These are phyloP conservation scores for Paracentrotus lividus DNA, from an alignment of 53 echinoderm and acorn worm genomes.

Conservation along the genomic window DNA sequence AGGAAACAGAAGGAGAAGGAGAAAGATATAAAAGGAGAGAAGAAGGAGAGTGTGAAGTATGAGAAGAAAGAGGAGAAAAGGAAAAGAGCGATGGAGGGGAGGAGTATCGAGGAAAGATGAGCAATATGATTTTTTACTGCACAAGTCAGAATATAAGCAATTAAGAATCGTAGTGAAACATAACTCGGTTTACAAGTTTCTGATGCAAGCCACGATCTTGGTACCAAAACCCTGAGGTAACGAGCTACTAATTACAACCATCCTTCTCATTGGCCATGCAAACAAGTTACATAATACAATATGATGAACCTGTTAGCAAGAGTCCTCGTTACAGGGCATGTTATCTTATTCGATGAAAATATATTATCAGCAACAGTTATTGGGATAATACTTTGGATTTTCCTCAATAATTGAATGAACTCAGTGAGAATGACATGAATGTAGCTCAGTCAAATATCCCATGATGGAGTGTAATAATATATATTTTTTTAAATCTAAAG, in stretches of 20 bases:
- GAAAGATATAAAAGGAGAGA: neutral
- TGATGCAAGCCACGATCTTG: neutral
- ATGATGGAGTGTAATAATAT: too few species aligned
- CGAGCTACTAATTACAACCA: constrained; percentile 46
- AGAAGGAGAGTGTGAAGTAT: too few species aligned
- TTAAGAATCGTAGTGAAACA: neutral
- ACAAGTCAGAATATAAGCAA: neutral
- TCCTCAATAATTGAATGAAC: too few species aligned
- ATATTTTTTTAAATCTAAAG: too few species aligned
- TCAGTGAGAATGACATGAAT: too few species aligned
- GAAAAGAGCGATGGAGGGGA: neutral
- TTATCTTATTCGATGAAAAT: neutral
- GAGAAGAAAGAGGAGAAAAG: neutral
- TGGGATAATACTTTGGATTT: neutral
- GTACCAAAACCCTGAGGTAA: neutral
- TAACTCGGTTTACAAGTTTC: neutral
- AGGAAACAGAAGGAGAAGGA: neutral
- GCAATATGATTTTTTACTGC: neutral
- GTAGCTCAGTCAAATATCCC: too few species aligned
- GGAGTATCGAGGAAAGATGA: neutral
- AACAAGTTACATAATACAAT: constrained; percentile 22
- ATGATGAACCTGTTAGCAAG: neutral
- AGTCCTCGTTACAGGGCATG: neutral
- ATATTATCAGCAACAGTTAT: neutral
- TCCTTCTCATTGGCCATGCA: neutral